These are phyloP conservation scores for Esox masquinongy DNA, from an alignment of 2,797 vertebrate species.

Conservation along the genomic window DNA sequence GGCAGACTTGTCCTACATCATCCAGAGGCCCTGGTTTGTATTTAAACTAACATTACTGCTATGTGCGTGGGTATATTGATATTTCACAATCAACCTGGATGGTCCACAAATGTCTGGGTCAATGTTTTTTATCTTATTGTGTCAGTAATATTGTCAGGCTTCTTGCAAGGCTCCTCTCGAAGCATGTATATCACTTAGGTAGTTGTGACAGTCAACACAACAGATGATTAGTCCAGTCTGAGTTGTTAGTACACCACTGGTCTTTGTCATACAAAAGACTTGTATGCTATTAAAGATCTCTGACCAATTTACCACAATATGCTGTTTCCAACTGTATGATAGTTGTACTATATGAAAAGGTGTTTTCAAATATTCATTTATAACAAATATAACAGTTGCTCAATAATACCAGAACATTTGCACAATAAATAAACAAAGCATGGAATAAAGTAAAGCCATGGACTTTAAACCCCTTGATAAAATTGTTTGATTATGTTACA, in stretches of 20 bases:
- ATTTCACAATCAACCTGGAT: conserved; percentile 39
- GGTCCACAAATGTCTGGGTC: conserved; percentile 12
- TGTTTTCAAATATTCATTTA: too few species aligned
- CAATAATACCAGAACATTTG: neutral
- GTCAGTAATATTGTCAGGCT: conserved; percentile 14
- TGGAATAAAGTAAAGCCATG: neutral
- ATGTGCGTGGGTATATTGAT: conserved; percentile 8
- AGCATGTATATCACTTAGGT: neutral
- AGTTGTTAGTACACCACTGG: neutral
- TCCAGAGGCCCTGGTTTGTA: conserved; percentile 39
- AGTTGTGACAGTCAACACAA: neutral
- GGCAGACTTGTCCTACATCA: neutral
- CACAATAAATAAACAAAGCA: neutral
- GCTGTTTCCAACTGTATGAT: too few species aligned
- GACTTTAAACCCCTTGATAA: too few species aligned
- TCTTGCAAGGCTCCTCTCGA: conserved; percentile 8
- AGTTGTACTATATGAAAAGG: too few species aligned
- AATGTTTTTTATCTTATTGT: conserved; percentile 27
- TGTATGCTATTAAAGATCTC: neutral
- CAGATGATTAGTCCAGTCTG: neutral
- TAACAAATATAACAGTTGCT: too few species aligned
- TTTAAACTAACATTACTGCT: conserved; percentile 48
- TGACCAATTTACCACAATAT: neutral
- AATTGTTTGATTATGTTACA: too few species aligned
- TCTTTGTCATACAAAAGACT: neutral